These are phyloP conservation scores for Crocodylus rhombifer DNA, from an alignment of 2,797 vertebrate genomes.

Conservation along the genomic window DNA sequence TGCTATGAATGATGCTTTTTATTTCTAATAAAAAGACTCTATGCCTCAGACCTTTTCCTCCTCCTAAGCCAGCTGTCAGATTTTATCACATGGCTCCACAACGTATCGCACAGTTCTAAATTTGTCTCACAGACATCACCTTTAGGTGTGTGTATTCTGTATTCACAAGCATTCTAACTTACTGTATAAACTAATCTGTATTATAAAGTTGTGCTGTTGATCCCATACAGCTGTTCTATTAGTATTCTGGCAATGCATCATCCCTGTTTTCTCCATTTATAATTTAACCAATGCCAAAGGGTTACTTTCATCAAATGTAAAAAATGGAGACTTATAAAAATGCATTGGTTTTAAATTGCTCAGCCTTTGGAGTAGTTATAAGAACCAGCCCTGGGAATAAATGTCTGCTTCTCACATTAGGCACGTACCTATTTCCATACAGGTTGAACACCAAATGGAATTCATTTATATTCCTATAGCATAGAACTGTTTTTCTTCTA, in stretches of 20 bases:
- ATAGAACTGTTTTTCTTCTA: slow-evolving; percentile 41
- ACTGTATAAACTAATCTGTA: accelerated
- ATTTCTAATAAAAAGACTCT: background rate
- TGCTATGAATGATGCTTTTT: background rate
- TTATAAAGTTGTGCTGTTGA: background rate
- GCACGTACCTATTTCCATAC: slow-evolving; percentile 29
- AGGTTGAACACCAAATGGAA: slow-evolving; percentile 32
- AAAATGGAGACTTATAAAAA: slow-evolving; percentile 73
- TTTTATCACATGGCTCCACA: background rate
- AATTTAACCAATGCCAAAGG: slow-evolving; percentile 59
- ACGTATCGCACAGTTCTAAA: background rate
- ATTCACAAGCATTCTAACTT: background rate
- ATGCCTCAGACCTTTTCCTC: accelerated
- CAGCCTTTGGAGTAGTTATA: slow-evolving; percentile 47
- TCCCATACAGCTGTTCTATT: slow-evolving; percentile 8
- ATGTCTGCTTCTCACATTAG: slow-evolving; percentile 41
- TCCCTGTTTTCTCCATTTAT: slow-evolving; percentile 44
- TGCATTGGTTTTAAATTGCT: slow-evolving; percentile 72
- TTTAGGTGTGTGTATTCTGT: background rate
- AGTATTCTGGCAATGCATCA: slow-evolving; percentile 27
- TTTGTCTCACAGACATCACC: background rate
- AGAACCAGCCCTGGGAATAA: slow-evolving; percentile 65
- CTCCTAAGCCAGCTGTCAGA: background rate
- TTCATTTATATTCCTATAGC: slow-evolving; percentile 37
- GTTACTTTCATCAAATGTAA: slow-evolving; percentile 68